Base-by-base conservation (phyloP, 2,113 vertebrate species). In the Lophius piscatorius region DNA sequence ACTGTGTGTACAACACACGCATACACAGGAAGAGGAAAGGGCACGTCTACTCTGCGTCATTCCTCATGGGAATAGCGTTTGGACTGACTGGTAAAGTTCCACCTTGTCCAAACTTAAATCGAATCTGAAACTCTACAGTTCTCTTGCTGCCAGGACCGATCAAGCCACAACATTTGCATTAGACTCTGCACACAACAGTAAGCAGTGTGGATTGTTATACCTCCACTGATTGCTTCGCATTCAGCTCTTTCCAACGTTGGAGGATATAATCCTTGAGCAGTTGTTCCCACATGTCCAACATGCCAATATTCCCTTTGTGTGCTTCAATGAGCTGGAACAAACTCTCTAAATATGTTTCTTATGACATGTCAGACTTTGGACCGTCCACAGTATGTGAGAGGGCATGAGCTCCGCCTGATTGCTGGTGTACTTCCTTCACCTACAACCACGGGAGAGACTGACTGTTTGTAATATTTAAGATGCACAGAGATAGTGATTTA, bases 21-120 rank as follows among this genome's bases (percentile, higher is more conserved):
- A 23, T 16, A n/a, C 13, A 55, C 9, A 4, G 74, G 49, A 81
- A 70, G 54, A 58, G 66, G 63, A 72, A 73, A 72, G 47, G 63
- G 60, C 28, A 28, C 33, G 55, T 71, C 46, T 22, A 17, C 9
- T 1, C 2, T 86, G 41, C 31, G 57, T 78, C 51, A 72, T 72
- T 12, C 50, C 75, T 31, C 66, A n/a, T 18, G 54, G 66, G 78
- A 63, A 58, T 70, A 13, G 51, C 46, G 10, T 74, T 39, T 26
- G 2, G 24, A 77, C 16, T 39, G 46, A 6, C 52, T 60, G 48
- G 26, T 48, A n/a, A 57, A 70, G 40, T 59, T 57, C 29, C 45
- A 38, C 46, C 64, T 62, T 49, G 33, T 29, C 68, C 38, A 65
- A 73, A 31, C 59, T 78, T 60, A 39, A 45, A 70, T n/a, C 28